phyloP scores from a whole-genome alignment of 2,797 vertebrate species.

The Acridotheres tristis region DNA sequence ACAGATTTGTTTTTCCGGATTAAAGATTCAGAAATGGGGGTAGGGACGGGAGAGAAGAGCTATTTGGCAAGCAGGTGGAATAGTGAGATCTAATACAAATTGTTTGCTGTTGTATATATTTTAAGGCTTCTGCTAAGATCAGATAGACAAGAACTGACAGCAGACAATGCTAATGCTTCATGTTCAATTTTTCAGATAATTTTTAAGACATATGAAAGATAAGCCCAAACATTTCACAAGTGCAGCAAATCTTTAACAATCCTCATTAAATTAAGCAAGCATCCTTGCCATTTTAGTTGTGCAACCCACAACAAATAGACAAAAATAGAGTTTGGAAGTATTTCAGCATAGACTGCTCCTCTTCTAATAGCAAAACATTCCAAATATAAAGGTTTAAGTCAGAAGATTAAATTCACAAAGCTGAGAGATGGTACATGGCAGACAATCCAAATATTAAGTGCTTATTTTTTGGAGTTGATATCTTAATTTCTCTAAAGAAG shows the following conservation, averaged over 20 bases:
- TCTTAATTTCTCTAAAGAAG: neutral
- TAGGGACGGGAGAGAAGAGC: neutral
- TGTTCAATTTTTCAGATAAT: neutral
- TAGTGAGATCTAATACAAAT: neutral
- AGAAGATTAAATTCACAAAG: conserved; percentile 13
- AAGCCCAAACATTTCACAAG: conserved; percentile 11
- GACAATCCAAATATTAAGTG: neutral
- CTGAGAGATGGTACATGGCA: neutral
- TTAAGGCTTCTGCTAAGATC: neutral
- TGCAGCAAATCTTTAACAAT: neutral
- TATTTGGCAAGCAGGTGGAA: neutral
- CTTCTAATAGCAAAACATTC: neutral
- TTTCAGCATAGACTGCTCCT: neutral
- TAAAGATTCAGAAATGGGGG: neutral
- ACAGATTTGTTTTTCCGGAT: neutral
- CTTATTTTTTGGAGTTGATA: neutral
- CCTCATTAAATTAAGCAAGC: neutral
- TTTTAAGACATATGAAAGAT: neutral
- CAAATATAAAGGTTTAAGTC: neutral
- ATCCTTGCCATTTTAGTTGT: neutral
- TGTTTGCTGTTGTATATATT: neutral
- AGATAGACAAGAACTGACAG: neutral
- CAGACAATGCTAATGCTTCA: neutral
- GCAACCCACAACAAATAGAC: neutral
- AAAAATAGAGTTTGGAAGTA: conserved; percentile 9